Conservation (phyloP, 2,797 vertebrate genomes). For the Orientallactaga sibirica region DNA sequence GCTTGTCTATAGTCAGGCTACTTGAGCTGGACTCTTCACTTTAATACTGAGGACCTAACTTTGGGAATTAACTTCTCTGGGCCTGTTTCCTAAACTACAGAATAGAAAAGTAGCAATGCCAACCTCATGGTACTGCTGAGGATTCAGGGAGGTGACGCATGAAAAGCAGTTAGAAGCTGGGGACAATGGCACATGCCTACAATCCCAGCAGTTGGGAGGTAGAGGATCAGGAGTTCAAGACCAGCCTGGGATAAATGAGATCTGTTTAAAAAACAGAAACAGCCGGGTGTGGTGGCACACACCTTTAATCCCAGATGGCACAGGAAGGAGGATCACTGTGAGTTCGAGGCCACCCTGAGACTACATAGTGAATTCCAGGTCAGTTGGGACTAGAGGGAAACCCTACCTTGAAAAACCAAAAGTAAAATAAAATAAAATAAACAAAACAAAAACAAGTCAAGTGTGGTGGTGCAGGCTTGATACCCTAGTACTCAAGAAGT, state of each 20-base stretch:
- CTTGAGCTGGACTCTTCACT: not conserved
- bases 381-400: no score
- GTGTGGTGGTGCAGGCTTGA: no score
- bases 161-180: not conserved
- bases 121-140: not conserved
- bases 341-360: no score
- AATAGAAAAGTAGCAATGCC: not conserved
- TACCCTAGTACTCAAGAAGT: no score
- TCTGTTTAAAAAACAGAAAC: no score
- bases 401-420: no score
- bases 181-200: not conserved
- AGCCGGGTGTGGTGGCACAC: no score
- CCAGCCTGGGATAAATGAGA: not conserved
- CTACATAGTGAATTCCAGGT: no score
- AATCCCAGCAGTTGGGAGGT: not conserved
- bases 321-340: no score
- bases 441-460: not conserved
- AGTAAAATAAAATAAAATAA: no score
- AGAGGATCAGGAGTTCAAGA: not conserved
- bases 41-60: not conserved
- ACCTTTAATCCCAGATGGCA: no score
- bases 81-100: slow-evolving; percentile 14
- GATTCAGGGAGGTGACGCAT: not conserved
- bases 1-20: not conserved
- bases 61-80: slow-evolving; percentile 2